Evolutionary conservation across 37 sponge, comb jelly and placozoan genomes (phyloP), one percentile per base, ranked within the genome.

Genomic region (Ianthella basta): DNA sequence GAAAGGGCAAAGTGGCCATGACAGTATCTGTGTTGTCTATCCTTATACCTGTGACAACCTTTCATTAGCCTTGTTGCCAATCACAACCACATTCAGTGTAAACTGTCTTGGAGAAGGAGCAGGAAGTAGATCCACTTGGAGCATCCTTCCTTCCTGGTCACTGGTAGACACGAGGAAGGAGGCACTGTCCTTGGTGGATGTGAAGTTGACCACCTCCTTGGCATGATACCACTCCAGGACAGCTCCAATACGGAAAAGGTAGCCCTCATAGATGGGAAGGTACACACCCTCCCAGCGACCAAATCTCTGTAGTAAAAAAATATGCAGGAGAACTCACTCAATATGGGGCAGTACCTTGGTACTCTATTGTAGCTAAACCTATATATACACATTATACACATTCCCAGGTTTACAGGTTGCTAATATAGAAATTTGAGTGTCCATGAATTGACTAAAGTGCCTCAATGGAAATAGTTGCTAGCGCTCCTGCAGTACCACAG

Each of bases 261-360:
- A 89, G 41, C 89, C 89, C 50, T 89, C 85, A 67, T 89, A 89
- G 56, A 84, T 73, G 54, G 84, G 15, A 4, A 84, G 55, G 34
- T 89, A 89, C 25, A 65, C 72, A 0, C 89, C 89, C 15, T 68
- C 80, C 89, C 89, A 89, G 64, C 54, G 77, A 40, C 89, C 89
- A 84, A 89, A 89, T 30, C 85, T 73, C 89, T 89, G 78, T 16
- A 12, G 50, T 40, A 81, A 35, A 13, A 55, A 2, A n/a, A n/a
- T n/a, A 15, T 25, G 73, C n/a, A 61, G 25, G 54, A 12, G 30
- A 25, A n/a, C n/a, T n/a, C n/a, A n/a, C n/a, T n/a, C n/a, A n/a
- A n/a, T n/a, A n/a, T n/a, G n/a, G n/a, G n/a, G n/a, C n/a, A n/a
- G n/a, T n/a, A n/a, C n/a, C n/a, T n/a, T n/a, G n/a, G n/a, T n/a